Percentiles rank a stretch among this genome's conserved stretches.
These are phyloP conservation scores for Polypterus bichir DNA, from an alignment of 2,113 vertebrate species.

Conservation along the genomic window DNA sequence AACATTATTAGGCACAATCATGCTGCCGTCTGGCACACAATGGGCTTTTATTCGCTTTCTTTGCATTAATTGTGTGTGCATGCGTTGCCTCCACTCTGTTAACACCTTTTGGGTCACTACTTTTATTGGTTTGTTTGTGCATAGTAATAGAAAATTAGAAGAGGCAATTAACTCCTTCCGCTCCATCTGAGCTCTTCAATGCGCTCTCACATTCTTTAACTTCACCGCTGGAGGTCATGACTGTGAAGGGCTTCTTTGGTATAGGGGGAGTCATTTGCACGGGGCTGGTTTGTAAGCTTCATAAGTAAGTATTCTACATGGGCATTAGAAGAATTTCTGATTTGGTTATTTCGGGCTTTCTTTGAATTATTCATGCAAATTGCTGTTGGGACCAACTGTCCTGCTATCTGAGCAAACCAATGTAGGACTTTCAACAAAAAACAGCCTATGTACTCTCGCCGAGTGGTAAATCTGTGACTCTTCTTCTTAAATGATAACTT, in stretches of 20 bases:
- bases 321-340: background rate
- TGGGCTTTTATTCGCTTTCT: background rate
- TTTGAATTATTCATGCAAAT: conserved; percentile 1
- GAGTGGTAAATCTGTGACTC: too few relatives aligned
- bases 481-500: too few relatives aligned
- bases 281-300: background rate
- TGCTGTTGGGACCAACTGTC: too few relatives aligned
- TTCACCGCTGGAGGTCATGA: background rate
- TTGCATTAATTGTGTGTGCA: too few relatives aligned
- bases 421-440: too few relatives aligned
- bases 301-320: background rate
- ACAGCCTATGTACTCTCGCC: too few relatives aligned
- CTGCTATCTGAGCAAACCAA: too few relatives aligned
- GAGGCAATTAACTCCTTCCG: background rate
- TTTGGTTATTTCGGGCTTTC: background rate
- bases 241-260: background rate
- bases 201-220: background rate
- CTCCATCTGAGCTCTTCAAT: background rate
- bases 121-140: conserved; percentile 4
- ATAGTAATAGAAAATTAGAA: conserved; percentile 8
- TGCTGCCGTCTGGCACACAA: background rate
- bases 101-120: background rate
- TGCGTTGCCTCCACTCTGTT: too few relatives aligned
- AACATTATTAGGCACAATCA: conserved; percentile 1
- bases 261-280: background rate